Conservation (phyloP, 2,797 vertebrate species). For the Scyliorhinus canicula region DNA sequence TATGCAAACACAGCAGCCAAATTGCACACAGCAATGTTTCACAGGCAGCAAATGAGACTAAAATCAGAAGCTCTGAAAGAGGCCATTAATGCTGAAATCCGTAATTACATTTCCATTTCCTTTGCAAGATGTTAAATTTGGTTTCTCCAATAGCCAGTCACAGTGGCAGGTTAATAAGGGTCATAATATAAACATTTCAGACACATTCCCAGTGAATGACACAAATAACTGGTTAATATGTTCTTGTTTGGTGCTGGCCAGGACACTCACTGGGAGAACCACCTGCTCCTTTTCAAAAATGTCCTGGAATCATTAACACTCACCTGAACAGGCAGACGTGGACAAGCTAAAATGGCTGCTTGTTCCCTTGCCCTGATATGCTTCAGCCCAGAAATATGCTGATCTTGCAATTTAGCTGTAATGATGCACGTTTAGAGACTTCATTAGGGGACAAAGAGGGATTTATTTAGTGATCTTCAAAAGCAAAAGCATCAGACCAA, state of each 20-base stretch:
- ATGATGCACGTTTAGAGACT: too few relatives aligned
- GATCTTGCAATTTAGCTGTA: not conserved
- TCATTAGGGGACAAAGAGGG: too few relatives aligned
- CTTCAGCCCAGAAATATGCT: not conserved
- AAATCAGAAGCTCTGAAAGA: not conserved
- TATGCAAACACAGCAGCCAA: not conserved
- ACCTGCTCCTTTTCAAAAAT: not conserved
- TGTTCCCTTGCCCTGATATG: not conserved
- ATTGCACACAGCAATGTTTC: not conserved
- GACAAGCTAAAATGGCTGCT: not conserved
- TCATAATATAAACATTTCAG: not conserved
- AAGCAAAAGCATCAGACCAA: too few relatives aligned
- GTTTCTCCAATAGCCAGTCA: not conserved
- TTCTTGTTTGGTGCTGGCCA: not conserved
- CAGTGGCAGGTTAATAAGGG: not conserved
- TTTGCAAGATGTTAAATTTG: not conserved
- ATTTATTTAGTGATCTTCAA: too few relatives aligned
- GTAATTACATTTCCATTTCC: not conserved
- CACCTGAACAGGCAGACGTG: not conserved
- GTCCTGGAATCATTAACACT: not conserved
- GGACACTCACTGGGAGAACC: not conserved
- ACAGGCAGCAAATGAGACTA: not conserved
- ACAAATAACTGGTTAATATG: not conserved
- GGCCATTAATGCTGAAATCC: not conserved
- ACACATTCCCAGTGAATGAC: not conserved